A percentile compares a stretch with the other conserved stretches of the same genome.
These are phyloP conservation scores for Thermophis baileyi DNA, from an alignment of 2,113 vertebrate species.

Conservation along the genomic window DNA sequence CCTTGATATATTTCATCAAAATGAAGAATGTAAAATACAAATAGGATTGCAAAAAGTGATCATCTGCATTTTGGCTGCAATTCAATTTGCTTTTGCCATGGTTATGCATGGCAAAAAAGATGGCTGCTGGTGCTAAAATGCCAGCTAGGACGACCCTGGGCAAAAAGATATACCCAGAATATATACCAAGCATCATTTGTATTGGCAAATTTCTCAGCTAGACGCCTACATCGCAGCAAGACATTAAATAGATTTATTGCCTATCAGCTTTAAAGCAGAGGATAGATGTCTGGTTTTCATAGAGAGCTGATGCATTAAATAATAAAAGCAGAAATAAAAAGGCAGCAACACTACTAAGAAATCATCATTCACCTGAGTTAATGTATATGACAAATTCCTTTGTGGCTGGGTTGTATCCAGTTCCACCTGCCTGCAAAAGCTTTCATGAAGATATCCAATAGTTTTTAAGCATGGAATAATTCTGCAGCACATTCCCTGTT, in stretches of 20 bases:
- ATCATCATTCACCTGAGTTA: constrained; percentile 50
- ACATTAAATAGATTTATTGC: constrained; percentile 67
- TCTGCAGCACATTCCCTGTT: neutral
- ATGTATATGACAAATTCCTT: constrained; percentile 59
- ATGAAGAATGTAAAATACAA: constrained; percentile 7
- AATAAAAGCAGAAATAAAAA: constrained; percentile 41
- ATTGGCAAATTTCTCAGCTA: constrained; percentile 52
- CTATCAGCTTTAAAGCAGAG: constrained; percentile 62
- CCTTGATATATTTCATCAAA: neutral
- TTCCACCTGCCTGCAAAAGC: constrained; percentile 43
- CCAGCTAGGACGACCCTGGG: constrained; percentile 43
- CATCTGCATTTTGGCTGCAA: constrained; percentile 23
- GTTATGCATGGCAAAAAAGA: constrained; percentile 49
- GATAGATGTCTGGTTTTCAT: constrained; percentile 55
- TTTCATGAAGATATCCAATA: constrained; percentile 20
- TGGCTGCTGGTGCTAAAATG: constrained; percentile 51
- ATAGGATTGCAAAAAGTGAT: constrained; percentile 6
- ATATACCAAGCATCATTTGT: constrained; percentile 56
- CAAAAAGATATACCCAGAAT: constrained; percentile 50
- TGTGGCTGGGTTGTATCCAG: constrained; percentile 48
- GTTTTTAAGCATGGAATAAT: neutral
- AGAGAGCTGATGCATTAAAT: constrained; percentile 52
- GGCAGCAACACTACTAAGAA: constrained; percentile 47
- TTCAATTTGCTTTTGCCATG: constrained; percentile 25
- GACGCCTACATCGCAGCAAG: constrained; percentile 52